Evolutionary conservation across 2,888 invertebrate genomes (phyloP).

Genomic region (Drosophila nr. perissopoda): DNA sequence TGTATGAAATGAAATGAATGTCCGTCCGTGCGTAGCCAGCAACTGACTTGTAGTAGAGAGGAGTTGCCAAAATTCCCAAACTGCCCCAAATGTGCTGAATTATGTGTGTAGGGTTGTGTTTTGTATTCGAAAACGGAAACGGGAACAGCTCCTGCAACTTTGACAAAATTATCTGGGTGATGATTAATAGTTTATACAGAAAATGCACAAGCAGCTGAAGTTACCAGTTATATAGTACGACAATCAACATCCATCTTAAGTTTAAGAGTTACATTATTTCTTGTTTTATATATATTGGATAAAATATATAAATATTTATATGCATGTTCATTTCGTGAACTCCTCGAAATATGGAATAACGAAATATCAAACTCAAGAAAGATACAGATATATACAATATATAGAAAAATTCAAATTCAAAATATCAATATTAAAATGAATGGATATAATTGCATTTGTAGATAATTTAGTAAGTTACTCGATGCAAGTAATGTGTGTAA

Average conservation of each 20-base stretch:
- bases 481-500: too few relatives aligned
- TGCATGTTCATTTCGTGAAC: background rate
- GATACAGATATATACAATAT: background rate
- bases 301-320: background rate
- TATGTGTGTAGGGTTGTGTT: slow-evolving; percentile 5
- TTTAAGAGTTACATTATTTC: background rate
- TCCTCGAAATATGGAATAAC: background rate
- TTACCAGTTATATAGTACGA: background rate
- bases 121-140: slow-evolving; percentile 12
- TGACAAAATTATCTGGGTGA: background rate
- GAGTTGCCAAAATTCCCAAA: slow-evolving; percentile 28
- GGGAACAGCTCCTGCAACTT: background rate
- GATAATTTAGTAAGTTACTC: background rate
- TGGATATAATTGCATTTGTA: background rate
- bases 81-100: slow-evolving; percentile 16
- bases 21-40: slow-evolving; percentile 5
- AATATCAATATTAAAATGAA: background rate
- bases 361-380: background rate
- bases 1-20: slow-evolving; percentile 24
- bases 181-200: background rate
- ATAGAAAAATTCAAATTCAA: background rate
- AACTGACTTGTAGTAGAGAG: slow-evolving; percentile 9
- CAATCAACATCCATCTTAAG: background rate
- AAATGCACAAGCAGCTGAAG: background rate
- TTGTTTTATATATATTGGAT: background rate